Conservation (phyloP, 2,113 vertebrate species). For the Emydocephalus ijimae region DNA sequence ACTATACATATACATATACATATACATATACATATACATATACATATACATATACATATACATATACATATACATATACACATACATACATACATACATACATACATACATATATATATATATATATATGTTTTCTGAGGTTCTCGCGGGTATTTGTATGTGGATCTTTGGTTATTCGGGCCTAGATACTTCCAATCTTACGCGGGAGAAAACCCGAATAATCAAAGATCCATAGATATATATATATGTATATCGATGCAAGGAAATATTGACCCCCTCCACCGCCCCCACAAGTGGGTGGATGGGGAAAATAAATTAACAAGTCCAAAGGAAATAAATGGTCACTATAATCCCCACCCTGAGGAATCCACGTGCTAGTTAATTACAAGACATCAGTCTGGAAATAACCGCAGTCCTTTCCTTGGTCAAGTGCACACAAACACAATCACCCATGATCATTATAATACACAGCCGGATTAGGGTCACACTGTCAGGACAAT, state of each 20-base stretch:
- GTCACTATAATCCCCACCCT: conserved; percentile 32
- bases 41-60: too few relatives aligned
- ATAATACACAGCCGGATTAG: conserved; percentile 50
- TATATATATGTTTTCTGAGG: too few relatives aligned
- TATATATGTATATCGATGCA: background rate
- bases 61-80: too few relatives aligned
- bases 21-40: too few relatives aligned
- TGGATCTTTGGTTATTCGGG: too few relatives aligned
- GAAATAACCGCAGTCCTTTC: conserved; percentile 23
- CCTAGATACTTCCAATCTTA: too few relatives aligned
- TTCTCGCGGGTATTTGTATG: too few relatives aligned
- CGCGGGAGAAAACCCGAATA: too few relatives aligned
- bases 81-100: too few relatives aligned
- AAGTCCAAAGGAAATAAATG: conserved; percentile 36
- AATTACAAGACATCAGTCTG: conserved; percentile 46
- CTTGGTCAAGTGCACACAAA: background rate
- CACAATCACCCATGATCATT: conserved; percentile 35
- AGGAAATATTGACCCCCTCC: background rate
- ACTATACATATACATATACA: too few relatives aligned
- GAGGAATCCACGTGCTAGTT: conserved; percentile 41
- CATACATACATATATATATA: too few relatives aligned
- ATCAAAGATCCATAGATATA: too few relatives aligned
- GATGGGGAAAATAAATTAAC: background rate
- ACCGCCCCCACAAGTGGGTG: background rate
- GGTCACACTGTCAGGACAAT: conserved; percentile 46